Evolutionary conservation across 2,888 invertebrate genomes (phyloP).

Genomic region (Pemphredon lugubris): DNA sequence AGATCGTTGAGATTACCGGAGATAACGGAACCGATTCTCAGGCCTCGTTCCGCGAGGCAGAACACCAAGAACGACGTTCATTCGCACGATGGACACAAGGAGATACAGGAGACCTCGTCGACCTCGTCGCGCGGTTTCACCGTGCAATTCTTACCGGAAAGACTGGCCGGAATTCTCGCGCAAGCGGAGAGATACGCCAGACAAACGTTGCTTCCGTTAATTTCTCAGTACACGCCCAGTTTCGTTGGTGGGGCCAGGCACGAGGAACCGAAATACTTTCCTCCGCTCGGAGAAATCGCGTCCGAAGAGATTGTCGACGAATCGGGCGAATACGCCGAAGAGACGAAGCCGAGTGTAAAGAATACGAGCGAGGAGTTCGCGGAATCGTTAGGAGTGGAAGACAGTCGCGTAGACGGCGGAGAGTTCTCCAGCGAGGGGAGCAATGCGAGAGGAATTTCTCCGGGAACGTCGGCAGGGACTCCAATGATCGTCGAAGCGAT

Average conservation of each 20-base stretch:
- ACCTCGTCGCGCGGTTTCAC: conserved; percentile 81
- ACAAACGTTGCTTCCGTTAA: conserved; percentile 88
- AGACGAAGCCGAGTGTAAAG: not conserved
- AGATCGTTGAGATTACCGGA: conserved; percentile 80
- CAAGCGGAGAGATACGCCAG: conserved; percentile 91
- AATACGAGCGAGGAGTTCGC: no score
- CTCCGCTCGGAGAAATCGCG: conserved; percentile 81
- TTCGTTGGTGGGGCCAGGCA: conserved; percentile 81
- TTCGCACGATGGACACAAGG: conserved; percentile 63
- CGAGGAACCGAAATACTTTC: conserved; percentile 85
- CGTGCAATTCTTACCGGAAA: conserved; percentile 90
- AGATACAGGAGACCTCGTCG: conserved; percentile 74
- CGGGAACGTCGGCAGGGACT: not conserved
- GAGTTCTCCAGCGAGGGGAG: no score
- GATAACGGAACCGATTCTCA: conserved; percentile 86
- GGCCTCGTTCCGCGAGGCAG: conserved; percentile 81
- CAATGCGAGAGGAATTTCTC: no score
- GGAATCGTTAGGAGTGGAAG: no score
- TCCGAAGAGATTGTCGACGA: no score
- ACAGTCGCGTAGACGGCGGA: no score
- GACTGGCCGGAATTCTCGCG: conserved; percentile 89
- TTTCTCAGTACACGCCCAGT: conserved; percentile 90
- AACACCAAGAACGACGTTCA: conserved; percentile 54
- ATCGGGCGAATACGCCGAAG: conserved; percentile 1
- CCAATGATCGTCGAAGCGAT: conserved; percentile 34